phyloP scores from a whole-genome alignment of 2,797 vertebrate genomes.

The Selene dorsalis region DNA sequence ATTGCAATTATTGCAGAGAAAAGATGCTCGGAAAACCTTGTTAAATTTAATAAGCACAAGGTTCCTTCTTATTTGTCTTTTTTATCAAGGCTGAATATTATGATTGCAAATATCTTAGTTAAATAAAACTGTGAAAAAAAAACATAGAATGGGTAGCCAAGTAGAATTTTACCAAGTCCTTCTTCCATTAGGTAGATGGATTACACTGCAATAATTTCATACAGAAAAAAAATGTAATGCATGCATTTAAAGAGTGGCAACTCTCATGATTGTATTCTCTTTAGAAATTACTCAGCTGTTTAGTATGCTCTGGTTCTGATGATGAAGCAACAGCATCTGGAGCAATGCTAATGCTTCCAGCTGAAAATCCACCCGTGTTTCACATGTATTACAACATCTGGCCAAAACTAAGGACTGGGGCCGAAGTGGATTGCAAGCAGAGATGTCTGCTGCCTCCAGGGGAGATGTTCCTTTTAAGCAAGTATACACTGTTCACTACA shows the following conservation, averaged over 20 bases:
- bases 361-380: conserved; percentile 22
- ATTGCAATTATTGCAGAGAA: conserved; percentile 58
- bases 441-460: background rate
- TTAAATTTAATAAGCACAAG: conserved; percentile 58
- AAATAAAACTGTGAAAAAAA: conserved; percentile 16
- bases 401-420: background rate
- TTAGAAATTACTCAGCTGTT: conserved; percentile 19
- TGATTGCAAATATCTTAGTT: conserved; percentile 41
- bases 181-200: background rate
- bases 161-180: background rate
- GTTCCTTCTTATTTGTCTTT: conserved; percentile 55
- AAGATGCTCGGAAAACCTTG: conserved; percentile 56
- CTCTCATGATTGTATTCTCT: conserved; percentile 13
- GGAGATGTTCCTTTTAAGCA: background rate
- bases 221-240: background rate
- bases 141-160: background rate
- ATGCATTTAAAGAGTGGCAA: background rate
- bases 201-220: conserved; percentile 17
- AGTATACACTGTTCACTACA: background rate
- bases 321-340: conserved; percentile 3
- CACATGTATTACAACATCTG: conserved; percentile 6
- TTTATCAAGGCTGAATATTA: conserved; percentile 38
- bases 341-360: conserved; percentile 13
- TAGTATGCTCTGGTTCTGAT: background rate
- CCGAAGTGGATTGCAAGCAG: background rate